Percentiles rank a stretch among this genome's conserved stretches.
Evolutionary conservation across 2,888 invertebrate species (phyloP).

Genomic region (Nycteola revayana): DNA sequence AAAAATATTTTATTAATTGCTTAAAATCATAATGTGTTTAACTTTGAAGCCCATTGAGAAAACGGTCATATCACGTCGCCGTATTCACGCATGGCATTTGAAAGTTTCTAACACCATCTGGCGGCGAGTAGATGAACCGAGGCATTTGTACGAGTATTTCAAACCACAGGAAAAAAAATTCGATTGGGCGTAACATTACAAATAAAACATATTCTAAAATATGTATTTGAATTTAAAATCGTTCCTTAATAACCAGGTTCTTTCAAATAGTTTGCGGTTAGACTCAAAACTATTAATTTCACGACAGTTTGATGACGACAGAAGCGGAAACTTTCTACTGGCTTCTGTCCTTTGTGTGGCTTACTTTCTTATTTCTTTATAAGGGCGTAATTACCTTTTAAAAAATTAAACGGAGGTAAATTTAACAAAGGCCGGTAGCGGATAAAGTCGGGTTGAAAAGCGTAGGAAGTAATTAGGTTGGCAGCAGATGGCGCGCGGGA

Average conservation of each 20-base stretch:
- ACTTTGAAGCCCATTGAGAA: too few relatives aligned
- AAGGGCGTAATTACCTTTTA: slow-evolving; percentile 62
- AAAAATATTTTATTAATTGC: too few relatives aligned
- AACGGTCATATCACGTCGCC: too few relatives aligned
- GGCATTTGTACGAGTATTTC: slow-evolving; percentile 10
- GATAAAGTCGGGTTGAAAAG: slow-evolving; percentile 55
- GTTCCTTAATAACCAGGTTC: not conserved
- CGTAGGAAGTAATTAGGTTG: slow-evolving; percentile 70
- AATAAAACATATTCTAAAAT: too few relatives aligned
- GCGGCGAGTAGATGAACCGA: slow-evolving; percentile 53
- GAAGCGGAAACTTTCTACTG: slow-evolving; percentile 60
- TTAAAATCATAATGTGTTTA: too few relatives aligned
- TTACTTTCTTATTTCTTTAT: slow-evolving; percentile 70
- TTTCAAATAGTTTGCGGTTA: slow-evolving; percentile 57
- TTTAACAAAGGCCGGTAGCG: slow-evolving; percentile 54
- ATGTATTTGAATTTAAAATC: too few relatives aligned
- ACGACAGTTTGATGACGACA: slow-evolving; percentile 59
- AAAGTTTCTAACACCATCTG: slow-evolving; percentile 47
- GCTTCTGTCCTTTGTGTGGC: slow-evolving; percentile 52
- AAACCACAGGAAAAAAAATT: not conserved
- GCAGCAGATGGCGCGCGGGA: slow-evolving; percentile 65
- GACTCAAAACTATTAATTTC: slow-evolving; percentile 53
- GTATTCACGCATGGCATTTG: too few relatives aligned
- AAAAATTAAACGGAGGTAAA: slow-evolving; percentile 56
- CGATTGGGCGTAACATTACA: too few relatives aligned